Conservation (phyloP, 2,113 vertebrate species). For the Progne subis region DNA sequence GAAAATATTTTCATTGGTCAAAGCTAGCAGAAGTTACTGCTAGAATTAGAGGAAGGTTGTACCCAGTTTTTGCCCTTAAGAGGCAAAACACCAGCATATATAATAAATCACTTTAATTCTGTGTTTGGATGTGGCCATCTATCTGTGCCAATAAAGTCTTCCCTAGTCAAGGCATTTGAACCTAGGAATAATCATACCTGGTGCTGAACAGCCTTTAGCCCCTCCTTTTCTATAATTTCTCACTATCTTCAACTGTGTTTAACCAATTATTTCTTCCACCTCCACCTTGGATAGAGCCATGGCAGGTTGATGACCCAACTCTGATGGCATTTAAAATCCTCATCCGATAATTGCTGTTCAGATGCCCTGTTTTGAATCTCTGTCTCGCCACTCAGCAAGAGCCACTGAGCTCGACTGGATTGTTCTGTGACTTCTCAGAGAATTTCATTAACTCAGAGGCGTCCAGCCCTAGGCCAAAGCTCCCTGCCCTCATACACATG, state of each 20-base stretch:
- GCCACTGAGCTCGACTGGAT: rapidly evolving
- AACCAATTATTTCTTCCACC: background rate
- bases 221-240: background rate
- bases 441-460: background rate
- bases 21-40: background rate
- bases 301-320: background rate
- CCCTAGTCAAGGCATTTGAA: background rate
- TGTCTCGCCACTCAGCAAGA: rapidly evolving
- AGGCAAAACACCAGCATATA: background rate
- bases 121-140: background rate
- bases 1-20: background rate
- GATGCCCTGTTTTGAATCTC: background rate
- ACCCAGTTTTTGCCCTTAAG: background rate
- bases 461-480: background rate
- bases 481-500: rapidly evolving
- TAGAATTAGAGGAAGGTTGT: background rate
- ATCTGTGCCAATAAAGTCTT: background rate
- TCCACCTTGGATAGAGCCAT: background rate
- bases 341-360: background rate
- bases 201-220: background rate
- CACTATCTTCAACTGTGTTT: background rate
- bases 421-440: background rate
- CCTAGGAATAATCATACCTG: background rate
- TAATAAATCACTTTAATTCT: background rate
- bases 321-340: background rate